Conservation (phyloP, 2,797 vertebrate genomes). For the Onychomys torridus region DNA sequence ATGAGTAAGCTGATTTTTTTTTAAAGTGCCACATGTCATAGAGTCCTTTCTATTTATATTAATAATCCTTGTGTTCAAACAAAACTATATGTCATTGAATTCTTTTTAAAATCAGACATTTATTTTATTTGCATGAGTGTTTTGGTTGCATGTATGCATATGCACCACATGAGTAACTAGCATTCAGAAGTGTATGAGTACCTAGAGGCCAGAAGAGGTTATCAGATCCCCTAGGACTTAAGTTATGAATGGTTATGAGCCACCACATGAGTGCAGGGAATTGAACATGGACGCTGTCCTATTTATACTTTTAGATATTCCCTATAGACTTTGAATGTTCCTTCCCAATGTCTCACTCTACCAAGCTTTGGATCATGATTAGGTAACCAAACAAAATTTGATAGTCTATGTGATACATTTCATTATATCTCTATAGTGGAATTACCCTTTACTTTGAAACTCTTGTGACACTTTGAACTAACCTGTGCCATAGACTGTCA, state of each 20-base stretch:
- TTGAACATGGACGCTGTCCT: not conserved
- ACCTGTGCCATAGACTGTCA: not conserved
- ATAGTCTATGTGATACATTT: slow-evolving; percentile 23
- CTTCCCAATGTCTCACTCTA: not conserved
- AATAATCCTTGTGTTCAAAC: not conserved
- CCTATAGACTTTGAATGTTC: not conserved
- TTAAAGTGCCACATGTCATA: not conserved
- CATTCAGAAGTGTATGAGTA: not conserved
- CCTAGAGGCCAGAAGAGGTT: not conserved
- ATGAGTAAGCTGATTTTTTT: not conserved
- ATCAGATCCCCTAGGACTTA: not conserved
- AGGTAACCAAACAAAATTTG: not conserved
- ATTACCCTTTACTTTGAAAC: not conserved
- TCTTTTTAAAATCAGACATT: not conserved
- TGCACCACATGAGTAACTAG: not conserved
- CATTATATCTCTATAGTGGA: not conserved
- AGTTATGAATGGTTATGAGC: not conserved
- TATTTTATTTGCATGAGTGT: not conserved
- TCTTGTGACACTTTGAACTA: slow-evolving; percentile 6
- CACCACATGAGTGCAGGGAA: not conserved
- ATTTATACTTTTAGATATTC: not conserved
- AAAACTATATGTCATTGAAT: not conserved
- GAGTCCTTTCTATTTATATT: not conserved
- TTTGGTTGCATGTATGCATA: not conserved
- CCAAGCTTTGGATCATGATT: not conserved